Evolutionary conservation across 2,888 invertebrate genomes (phyloP).

Genomic region (Augiades crinisus): DNA sequence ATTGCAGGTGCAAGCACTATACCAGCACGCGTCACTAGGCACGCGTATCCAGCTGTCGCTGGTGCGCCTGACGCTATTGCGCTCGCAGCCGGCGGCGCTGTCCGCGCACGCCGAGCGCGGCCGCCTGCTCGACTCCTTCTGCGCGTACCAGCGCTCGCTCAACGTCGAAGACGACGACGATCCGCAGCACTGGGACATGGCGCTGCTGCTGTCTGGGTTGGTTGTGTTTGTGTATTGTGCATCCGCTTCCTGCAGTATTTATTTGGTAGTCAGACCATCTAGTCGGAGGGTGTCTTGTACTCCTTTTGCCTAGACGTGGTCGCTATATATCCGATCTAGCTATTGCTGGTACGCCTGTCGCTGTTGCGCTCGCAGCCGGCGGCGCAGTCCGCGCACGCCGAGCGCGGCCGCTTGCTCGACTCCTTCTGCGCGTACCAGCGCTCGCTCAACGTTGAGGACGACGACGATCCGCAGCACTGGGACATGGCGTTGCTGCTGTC

Average conservation of each 20-base stretch:
- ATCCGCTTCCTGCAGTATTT: no score
- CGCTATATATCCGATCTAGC: no score
- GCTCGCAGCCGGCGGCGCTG: slow-evolving; percentile 82
- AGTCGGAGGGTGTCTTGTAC: no score
- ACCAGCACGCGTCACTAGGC: slow-evolving; percentile 88
- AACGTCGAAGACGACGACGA: slow-evolving; percentile 85
- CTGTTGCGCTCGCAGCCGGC: slow-evolving; percentile 85
- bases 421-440: slow-evolving; percentile 88
- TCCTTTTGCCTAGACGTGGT: no score
- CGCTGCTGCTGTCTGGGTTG: slow-evolving; percentile 87
- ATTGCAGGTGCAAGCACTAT: slow-evolving; percentile 88
- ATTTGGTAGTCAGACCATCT: no score
- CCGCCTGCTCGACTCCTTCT: slow-evolving; percentile 87
- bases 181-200: slow-evolving; percentile 91
- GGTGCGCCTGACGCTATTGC: slow-evolving; percentile 86
- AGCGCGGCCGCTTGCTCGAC: slow-evolving; percentile 85
- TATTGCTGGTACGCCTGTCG: slow-evolving; percentile 86
- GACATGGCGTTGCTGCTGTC: slow-evolving; percentile 90
- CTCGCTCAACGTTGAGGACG: slow-evolving; percentile 83
- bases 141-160: slow-evolving; percentile 84
- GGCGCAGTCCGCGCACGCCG: slow-evolving; percentile 83
- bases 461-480: slow-evolving; percentile 88
- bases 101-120: slow-evolving; percentile 85
- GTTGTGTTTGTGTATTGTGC: neutral
- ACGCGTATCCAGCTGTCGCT: slow-evolving; percentile 84